These are phyloP conservation scores for Mormoops blainvillei DNA, from an alignment of 2,113 vertebrate genomes.

Conservation along the genomic window DNA sequence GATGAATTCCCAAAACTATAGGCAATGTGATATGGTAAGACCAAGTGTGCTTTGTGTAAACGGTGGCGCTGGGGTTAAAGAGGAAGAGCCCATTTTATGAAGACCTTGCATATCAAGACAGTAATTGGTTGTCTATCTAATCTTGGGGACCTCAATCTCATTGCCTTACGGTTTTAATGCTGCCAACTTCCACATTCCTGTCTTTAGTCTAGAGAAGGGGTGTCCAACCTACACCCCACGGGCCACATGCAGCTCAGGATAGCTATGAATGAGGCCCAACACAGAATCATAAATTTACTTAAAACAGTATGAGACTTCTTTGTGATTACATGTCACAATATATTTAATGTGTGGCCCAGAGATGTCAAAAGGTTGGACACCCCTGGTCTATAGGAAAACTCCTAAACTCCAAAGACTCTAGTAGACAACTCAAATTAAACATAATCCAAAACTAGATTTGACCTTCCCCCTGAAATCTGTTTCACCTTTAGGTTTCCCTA, in stretches of 20 bases:
- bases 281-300: too few species aligned
- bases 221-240: too few species aligned
- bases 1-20: background rate
- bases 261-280: too few species aligned
- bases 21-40: background rate
- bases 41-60: background rate
- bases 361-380: too few species aligned
- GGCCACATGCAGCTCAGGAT: too few species aligned
- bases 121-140: background rate
- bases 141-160: background rate
- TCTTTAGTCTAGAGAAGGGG: background rate
- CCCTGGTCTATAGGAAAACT: background rate
- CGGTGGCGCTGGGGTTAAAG: background rate
- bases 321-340: too few species aligned
- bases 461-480: background rate
- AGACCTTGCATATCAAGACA: background rate
- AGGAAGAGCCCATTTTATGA: background rate
- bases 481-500: background rate
- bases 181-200: background rate
- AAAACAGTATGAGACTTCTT: too few species aligned
- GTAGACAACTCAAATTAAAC: background rate
- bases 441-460: background rate
- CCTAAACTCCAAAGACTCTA: background rate
- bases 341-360: too few species aligned
- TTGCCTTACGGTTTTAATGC: background rate